phyloP scores from a whole-genome alignment of 2,113 vertebrate genomes.

The Nycticryphes semicollaris region DNA sequence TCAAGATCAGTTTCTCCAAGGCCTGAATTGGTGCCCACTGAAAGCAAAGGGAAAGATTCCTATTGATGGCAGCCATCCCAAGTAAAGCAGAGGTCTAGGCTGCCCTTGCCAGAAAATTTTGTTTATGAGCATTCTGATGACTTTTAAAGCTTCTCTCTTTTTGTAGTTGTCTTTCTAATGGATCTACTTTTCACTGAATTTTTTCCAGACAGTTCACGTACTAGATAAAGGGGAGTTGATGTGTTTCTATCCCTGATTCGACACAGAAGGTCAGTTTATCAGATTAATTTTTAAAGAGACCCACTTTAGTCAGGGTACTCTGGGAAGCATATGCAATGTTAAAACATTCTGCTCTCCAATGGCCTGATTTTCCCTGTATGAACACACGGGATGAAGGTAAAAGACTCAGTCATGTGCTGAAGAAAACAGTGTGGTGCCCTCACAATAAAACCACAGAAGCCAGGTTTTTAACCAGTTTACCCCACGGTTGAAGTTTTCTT shows the following conservation, averaged over 20 bases:
- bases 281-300: neutral
- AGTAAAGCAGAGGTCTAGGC: conserved; percentile 30
- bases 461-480: conserved; percentile 31
- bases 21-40: conserved; percentile 35
- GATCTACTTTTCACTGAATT: neutral
- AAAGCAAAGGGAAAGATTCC: conserved; percentile 53
- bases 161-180: neutral
- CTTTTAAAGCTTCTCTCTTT: conserved; percentile 25
- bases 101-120: conserved; percentile 23
- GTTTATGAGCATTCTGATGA: conserved; percentile 28
- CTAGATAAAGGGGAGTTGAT: neutral
- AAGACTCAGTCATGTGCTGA: conserved; percentile 46
- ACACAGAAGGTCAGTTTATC: neutral
- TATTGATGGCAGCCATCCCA: neutral
- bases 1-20: conserved; percentile 20
- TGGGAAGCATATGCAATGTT: neutral
- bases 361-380: neutral
- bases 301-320: neutral
- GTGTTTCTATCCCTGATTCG: neutral
- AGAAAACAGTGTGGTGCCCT: neutral
- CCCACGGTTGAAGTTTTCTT: neutral
- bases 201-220: neutral
- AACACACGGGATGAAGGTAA: conserved; percentile 17
- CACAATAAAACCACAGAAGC: neutral
- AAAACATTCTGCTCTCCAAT: neutral